Evolutionary conservation across 2,888 invertebrate genomes (phyloP).

Genomic region (Torymus aiolomorphi): DNA sequence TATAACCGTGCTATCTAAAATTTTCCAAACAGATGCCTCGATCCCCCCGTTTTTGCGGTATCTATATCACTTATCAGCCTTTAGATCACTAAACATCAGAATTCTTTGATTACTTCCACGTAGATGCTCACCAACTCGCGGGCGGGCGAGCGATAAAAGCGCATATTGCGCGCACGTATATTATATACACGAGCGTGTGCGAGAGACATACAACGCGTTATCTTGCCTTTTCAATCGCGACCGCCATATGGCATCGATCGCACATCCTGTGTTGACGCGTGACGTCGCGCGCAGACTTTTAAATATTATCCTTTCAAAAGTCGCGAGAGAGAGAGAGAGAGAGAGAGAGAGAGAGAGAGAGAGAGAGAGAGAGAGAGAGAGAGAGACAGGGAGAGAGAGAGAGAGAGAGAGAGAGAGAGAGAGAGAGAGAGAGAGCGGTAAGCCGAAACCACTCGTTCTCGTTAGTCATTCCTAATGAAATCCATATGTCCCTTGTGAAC

Average conservation of each 20-base stretch:
- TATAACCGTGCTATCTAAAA: no score
- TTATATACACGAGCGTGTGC: background rate
- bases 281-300: slow-evolving; percentile 40
- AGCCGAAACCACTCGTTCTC: slow-evolving; percentile 26
- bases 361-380: background rate
- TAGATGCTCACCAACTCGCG: no score
- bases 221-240: slow-evolving; percentile 18
- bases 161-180: background rate
- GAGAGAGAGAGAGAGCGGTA: background rate
- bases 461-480: slow-evolving; percentile 32
- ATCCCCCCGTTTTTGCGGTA: background rate
- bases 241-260: slow-evolving; percentile 34
- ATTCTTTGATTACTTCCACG: no score
- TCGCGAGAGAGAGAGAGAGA: background rate
- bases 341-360: background rate
- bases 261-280: slow-evolving; percentile 44
- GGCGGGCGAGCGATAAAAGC: background rate
- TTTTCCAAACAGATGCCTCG: no score
- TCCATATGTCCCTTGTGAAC: background rate
- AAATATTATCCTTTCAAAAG: slow-evolving; percentile 35
- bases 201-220: background rate
- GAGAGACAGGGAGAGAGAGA: no score
- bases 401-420: background rate
- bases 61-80: background rate
- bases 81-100: no score